Evolutionary conservation across 1,140 invertebrate species (phyloP).

Genomic region (Trichonephila clavata): DNA sequence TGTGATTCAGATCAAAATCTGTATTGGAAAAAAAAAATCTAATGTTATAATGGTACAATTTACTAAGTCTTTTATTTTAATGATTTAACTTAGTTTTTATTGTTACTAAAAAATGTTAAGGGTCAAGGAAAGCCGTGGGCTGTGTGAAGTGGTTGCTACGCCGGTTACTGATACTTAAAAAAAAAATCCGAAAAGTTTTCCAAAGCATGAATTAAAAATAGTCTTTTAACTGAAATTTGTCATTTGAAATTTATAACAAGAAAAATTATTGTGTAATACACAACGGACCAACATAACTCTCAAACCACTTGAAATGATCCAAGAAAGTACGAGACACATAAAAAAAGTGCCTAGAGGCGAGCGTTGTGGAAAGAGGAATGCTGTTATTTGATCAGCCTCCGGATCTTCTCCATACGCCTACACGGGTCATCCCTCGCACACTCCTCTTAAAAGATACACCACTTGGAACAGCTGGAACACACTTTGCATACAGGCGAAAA

Average conservation of each 20-base stretch:
- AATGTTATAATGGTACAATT: too few species aligned
- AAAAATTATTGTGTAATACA: neutral
- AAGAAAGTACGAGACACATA: neutral
- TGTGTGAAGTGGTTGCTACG: too few species aligned
- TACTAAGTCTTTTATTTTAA: too few species aligned
- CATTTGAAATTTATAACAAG: neutral
- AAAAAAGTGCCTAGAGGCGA: neutral
- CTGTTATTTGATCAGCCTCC: constrained; percentile 23
- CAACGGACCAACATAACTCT: neutral
- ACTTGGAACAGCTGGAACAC: neutral
- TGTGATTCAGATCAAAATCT: too few species aligned
- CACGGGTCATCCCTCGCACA: constrained; percentile 34
- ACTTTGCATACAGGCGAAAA: constrained; percentile 13
- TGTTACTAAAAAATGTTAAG: too few species aligned
- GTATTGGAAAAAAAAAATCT: too few species aligned
- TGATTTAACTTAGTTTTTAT: too few species aligned
- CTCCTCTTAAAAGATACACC: constrained; percentile 9
- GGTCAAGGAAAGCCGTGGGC: too few species aligned
- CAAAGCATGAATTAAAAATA: too few species aligned
- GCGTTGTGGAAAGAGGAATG: neutral
- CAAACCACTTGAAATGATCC: neutral
- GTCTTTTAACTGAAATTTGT: neutral
- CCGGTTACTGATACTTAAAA: too few species aligned
- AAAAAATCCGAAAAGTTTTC: too few species aligned
- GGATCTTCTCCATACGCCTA: constrained; percentile 25